A percentile compares a stretch with the other conserved stretches of the same genome.
Conservation (phyloP, 2,113 vertebrate species). For the Seriola dumerili region DNA sequence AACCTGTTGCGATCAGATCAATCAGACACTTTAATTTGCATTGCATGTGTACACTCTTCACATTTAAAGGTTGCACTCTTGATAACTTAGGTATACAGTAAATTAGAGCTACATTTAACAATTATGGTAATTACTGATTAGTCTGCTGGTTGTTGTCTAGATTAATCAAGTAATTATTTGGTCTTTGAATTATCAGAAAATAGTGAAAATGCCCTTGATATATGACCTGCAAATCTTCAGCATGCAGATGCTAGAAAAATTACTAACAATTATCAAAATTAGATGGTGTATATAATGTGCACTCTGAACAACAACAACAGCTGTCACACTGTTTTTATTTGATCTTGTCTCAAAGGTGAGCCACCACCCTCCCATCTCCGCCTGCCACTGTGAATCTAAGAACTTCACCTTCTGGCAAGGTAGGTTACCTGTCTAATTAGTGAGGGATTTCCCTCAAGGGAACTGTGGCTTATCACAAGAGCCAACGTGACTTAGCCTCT, state of each 20-base stretch:
- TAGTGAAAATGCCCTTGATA: neutral
- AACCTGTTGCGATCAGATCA: neutral
- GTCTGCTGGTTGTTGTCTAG: neutral
- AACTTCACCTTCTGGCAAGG: conserved; percentile 99
- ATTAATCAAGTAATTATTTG: neutral
- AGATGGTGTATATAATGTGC: neutral
- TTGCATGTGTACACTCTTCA: neutral
- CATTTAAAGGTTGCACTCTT: neutral
- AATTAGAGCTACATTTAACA: neutral
- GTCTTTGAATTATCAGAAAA: neutral
- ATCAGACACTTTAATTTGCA: neutral
- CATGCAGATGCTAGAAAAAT: neutral
- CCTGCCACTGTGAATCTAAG: conserved; percentile 99
- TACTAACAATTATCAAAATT: neutral
- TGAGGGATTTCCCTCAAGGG: conserved; percentile 3
- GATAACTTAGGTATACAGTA: neutral
- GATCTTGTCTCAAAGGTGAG: conserved; percentile 90
- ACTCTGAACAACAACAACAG: conserved; percentile 25
- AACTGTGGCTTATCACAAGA: conserved; percentile 10
- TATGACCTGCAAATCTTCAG: neutral
- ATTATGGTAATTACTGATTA: neutral
- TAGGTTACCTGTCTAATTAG: conserved; percentile 75
- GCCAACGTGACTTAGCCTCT: conserved; percentile 2
- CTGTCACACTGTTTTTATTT: conserved; percentile 53
- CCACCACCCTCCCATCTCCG: conserved; percentile 98